These are phyloP conservation scores for Palloptera scutellata DNA, from an alignment of 2,888 invertebrate species.

Conservation along the genomic window DNA sequence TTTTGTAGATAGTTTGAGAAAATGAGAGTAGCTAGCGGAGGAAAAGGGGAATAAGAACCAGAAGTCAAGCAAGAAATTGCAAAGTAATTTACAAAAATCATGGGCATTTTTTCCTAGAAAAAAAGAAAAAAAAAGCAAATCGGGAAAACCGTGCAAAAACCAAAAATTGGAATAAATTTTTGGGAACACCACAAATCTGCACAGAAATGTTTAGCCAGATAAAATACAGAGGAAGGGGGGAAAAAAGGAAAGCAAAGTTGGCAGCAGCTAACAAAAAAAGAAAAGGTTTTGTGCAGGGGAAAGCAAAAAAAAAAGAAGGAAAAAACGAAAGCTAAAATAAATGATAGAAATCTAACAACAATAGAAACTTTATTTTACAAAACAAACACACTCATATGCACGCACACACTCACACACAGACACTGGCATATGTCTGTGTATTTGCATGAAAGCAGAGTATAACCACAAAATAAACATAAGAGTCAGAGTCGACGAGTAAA, in stretches of 20 bases:
- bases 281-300: not conserved
- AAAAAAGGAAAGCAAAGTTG: not conserved
- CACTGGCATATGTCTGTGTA: not conserved
- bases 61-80: conserved; percentile 33
- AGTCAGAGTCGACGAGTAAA: no score
- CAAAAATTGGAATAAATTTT: conserved; percentile 26
- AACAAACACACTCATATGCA: not conserved
- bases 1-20: no score
- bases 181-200: conserved; percentile 31
- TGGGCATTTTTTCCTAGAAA: conserved; percentile 20
- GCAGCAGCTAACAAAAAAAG: conserved; percentile 12
- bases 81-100: conserved; percentile 36
- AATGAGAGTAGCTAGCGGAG: not conserved
- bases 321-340: not conserved
- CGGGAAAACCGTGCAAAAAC: not conserved
- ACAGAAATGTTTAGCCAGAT: conserved; percentile 7
- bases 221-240: not conserved
- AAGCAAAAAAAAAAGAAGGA: no score
- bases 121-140: not conserved
- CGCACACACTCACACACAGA: not conserved
- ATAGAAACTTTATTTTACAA: not conserved
- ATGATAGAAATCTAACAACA: conserved; percentile 28
- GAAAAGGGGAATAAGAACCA: conserved; percentile 8
- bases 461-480: conserved; percentile 25
- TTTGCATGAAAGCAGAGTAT: conserved; percentile 23